Base-by-base conservation (phyloP, 2,888 invertebrate species). In the Marasmarcha lunaedactyla region DNA sequence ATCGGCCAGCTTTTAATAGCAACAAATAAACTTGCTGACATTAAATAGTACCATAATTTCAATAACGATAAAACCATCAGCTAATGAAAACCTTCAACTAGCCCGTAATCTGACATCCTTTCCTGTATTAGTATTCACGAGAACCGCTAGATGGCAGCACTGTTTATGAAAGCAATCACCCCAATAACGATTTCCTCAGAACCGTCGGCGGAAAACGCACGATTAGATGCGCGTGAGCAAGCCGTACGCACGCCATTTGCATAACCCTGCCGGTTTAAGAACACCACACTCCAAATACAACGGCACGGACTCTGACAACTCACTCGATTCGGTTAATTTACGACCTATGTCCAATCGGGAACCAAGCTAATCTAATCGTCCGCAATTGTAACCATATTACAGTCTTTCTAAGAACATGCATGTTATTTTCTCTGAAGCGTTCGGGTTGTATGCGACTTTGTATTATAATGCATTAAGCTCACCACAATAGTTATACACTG, bases 101-200 rank as follows among this genome's bases (percentile, higher is more conserved):
- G n/a, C n/a, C n/a, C n/a, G n/a, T n/a, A n/a, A n/a, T n/a, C n/a
- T n/a, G n/a, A n/a, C n/a, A n/a, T n/a, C n/a, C n/a, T n/a, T n/a
- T n/a, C n/a, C 20, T 20, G 4, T 7, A 20, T 20, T 20, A 20
- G 4, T 20, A 20, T 7, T 20, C 7, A 20, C 20, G 7, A 20
- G 20, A 20, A 20, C 20, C 20, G 7, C 20, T 20, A 20, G 20
- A 20, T 20, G 20, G 20, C 20, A 20, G 20, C 20, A 78, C 79
- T 81, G 79, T 83, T 79, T 77, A 79, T 79, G 77, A 71, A 79
- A 72, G 77, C 81, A 81, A 79, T 83, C 79, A 81, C 78, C 74
- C 78, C 71, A 79, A 81, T 81, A 83, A 78, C 70, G 68, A 74
- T 79, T 79, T 81, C 79, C 77, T 78, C 81, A 76, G 76, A 79